A percentile compares a stretch with the other conserved stretches of the same genome.
Conservation (phyloP, 1,140 invertebrate genomes). For the Grapholita molesta region DNA sequence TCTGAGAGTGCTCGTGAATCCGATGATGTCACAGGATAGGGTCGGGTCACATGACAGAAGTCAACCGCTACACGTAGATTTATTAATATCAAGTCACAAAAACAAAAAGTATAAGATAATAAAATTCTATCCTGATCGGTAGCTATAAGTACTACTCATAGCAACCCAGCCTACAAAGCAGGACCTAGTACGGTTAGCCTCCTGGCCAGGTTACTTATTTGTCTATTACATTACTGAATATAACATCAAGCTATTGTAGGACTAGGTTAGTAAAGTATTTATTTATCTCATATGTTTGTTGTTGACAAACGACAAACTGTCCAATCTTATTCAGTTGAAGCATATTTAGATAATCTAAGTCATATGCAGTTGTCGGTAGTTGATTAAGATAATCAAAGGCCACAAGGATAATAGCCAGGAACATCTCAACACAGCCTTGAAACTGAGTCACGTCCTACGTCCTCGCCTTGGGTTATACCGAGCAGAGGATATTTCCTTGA, state of each 20-base stretch:
- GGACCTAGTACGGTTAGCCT: no score
- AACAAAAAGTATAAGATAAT: no score
- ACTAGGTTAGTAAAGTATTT: no score
- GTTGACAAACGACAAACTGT: background rate
- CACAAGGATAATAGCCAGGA: constrained; percentile 19
- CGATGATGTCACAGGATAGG: constrained; percentile 29
- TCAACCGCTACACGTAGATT: background rate
- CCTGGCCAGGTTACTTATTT: no score
- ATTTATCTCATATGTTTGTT: no score
- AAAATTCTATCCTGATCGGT: no score
- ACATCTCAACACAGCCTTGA: background rate
- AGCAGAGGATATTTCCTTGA: constrained; percentile 32
- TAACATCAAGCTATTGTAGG: no score
- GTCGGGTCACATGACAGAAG: constrained; percentile 22
- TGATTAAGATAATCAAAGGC: background rate
- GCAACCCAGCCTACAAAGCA: no score
- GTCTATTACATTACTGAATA: no score
- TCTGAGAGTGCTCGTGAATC: constrained; percentile 17
- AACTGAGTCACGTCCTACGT: constrained; percentile 19
- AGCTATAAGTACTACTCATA: no score
- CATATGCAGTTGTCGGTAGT: background rate
- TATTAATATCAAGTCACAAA: no score
- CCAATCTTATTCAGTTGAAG: background rate
- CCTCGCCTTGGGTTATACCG: constrained; percentile 19
- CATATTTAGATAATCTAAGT: no score